Conservation (phyloP, 2,888 invertebrate genomes). For the Andrena haemorrhoa region DNA sequence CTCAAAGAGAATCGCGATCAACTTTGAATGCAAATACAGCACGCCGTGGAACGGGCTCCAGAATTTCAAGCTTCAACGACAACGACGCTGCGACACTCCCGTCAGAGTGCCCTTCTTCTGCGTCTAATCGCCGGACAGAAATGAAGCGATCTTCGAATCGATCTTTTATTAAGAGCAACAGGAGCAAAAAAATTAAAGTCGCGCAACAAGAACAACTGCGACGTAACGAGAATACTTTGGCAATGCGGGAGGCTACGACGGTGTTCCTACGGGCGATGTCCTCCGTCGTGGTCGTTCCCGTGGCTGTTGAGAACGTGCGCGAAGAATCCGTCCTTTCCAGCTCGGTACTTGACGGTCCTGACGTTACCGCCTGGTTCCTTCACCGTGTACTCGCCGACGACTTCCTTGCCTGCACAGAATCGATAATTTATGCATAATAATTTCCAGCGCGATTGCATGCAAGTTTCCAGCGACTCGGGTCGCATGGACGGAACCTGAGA, state of each 20-base stretch:
- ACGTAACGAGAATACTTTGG: constrained; percentile 50
- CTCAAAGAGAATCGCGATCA: too few species aligned
- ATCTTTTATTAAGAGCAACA: constrained; percentile 14
- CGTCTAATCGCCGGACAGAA: too few species aligned
- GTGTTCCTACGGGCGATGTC: constrained; percentile 30
- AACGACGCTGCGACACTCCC: too few species aligned
- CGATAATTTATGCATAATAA: not conserved
- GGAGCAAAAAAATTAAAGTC: constrained; percentile 29
- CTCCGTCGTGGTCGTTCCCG: constrained; percentile 69
- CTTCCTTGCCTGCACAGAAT: constrained; percentile 87
- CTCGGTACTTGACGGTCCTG: constrained; percentile 89
- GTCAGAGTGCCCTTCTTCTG: too few species aligned
- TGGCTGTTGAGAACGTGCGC: constrained; percentile 85
- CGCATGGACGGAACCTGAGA: too few species aligned
- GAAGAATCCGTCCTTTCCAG: constrained; percentile 88
- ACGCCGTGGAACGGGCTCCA: too few species aligned
- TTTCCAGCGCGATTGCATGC: not conserved
- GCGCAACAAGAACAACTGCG: constrained; percentile 38
- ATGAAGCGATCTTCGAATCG: not conserved
- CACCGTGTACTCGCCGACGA: constrained; percentile 89
- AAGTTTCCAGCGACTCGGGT: too few species aligned
- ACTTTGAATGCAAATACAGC: too few species aligned
- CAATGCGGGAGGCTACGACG: not conserved
- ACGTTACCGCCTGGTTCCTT: constrained; percentile 88
- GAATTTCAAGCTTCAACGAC: too few species aligned